Evolutionary conservation across 2,797 vertebrate genomes (phyloP).

Genomic region (Halcyon badia): DNA sequence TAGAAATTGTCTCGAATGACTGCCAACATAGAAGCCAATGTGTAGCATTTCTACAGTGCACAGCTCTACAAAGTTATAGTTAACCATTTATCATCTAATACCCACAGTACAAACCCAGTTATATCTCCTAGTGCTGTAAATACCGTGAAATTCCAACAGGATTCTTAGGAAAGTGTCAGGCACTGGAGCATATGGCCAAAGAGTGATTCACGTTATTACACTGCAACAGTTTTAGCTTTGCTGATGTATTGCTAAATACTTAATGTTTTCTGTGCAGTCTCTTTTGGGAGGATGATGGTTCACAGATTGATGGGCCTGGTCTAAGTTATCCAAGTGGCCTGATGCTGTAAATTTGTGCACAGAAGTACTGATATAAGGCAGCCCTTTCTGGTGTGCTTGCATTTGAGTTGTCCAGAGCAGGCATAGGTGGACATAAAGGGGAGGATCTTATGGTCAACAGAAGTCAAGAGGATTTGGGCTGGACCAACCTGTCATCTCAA

Average conservation of each 20-base stretch:
- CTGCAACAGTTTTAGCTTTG: background rate
- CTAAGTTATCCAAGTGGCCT: background rate
- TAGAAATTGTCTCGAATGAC: background rate
- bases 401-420: background rate
- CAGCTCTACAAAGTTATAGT: background rate
- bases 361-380: background rate
- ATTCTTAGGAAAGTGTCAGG: conserved; percentile 3
- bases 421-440: background rate
- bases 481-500: background rate
- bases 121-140: background rate
- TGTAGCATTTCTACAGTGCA: background rate
- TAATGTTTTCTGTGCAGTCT: background rate
- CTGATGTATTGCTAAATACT: background rate
- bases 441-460: background rate
- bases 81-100: background rate
- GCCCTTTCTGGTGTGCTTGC: background rate
- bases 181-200: background rate
- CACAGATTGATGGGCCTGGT: background rate
- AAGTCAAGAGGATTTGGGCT: background rate
- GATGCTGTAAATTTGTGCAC: background rate
- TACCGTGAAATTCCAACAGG: background rate
- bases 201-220: conserved; percentile 10
- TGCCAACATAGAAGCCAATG: background rate
- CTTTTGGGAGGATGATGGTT: conserved; percentile 21
- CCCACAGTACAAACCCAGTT: background rate